phyloP scores from a whole-genome alignment of 2,888 invertebrate species.

The Zele albiditarsus region DNA sequence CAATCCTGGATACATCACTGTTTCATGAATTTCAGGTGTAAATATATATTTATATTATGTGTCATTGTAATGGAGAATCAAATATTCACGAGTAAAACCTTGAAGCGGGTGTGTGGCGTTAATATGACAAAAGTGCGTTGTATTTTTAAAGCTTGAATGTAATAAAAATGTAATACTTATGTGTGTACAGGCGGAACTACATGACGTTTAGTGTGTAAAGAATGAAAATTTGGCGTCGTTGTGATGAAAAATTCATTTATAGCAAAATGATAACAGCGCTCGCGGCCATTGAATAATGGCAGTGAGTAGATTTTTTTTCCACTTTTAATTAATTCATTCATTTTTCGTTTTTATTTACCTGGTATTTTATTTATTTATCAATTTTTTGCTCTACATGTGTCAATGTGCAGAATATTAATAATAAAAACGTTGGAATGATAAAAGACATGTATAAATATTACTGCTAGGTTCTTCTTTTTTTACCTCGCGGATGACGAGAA shows the following conservation, averaged over 20 bases:
- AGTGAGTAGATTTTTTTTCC: not conserved
- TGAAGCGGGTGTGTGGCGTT: not conserved
- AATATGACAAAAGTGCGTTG: not conserved
- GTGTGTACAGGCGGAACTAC: not conserved
- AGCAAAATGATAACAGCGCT: not conserved
- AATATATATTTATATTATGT: not conserved
- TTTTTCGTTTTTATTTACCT: not conserved
- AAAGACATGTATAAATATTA: not conserved
- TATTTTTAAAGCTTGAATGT: not conserved
- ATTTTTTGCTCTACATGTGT: not conserved
- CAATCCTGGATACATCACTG: no score
- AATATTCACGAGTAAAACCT: not conserved
- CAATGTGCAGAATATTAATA: not conserved
- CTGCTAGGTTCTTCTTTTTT: not conserved
- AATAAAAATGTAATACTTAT: not conserved
- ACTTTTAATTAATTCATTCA: not conserved
- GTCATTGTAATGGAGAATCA: not conserved
- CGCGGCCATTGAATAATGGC: not conserved
- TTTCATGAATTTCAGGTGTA: not conserved
- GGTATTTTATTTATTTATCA: not conserved
- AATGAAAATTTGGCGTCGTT: not conserved
- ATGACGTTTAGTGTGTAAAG: not conserved
- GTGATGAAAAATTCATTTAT: not conserved
- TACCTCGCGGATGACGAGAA: no score
- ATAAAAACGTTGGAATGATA: not conserved